These are phyloP conservation scores for Florisuga fusca DNA, from an alignment of 2,797 vertebrate genomes.

Conservation along the genomic window DNA sequence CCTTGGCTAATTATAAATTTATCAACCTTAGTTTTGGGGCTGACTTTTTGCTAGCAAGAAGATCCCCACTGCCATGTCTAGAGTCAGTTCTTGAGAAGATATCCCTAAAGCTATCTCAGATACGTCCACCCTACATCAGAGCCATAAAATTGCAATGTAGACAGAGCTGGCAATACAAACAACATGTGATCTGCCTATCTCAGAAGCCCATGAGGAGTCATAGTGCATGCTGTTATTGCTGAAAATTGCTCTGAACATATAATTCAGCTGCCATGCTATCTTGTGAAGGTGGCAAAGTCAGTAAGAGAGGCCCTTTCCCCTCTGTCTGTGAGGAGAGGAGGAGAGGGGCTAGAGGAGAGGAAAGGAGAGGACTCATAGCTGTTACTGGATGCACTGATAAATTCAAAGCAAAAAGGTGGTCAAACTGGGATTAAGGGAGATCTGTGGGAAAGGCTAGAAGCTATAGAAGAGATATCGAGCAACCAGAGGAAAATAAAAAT, in stretches of 20 bases:
- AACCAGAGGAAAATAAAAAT: conserved; percentile 10
- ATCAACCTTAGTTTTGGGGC: background rate
- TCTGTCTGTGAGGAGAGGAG: too few species aligned
- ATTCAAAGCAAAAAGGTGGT: conserved; percentile 39
- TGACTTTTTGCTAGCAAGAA: background rate
- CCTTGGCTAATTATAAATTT: background rate
- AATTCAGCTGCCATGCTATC: background rate
- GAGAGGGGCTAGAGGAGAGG: background rate
- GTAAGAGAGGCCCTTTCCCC: background rate
- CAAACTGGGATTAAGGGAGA: background rate
- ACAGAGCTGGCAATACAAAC: background rate
- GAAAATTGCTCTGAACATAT: background rate
- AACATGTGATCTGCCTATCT: background rate
- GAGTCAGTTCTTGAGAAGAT: background rate
- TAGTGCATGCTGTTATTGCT: background rate
- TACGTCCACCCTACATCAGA: background rate
- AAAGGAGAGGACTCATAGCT: background rate
- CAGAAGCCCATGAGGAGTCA: background rate
- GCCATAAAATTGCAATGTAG: background rate
- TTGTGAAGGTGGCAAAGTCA: conserved; percentile 4
- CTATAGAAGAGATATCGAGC: background rate
- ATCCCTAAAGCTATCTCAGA: background rate
- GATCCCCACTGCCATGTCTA: fast-evolving
- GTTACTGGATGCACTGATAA: conserved; percentile 3
- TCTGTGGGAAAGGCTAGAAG: background rate